Conservation (phyloP, 2,888 invertebrate species). For the Lumbricus terrestris region DNA sequence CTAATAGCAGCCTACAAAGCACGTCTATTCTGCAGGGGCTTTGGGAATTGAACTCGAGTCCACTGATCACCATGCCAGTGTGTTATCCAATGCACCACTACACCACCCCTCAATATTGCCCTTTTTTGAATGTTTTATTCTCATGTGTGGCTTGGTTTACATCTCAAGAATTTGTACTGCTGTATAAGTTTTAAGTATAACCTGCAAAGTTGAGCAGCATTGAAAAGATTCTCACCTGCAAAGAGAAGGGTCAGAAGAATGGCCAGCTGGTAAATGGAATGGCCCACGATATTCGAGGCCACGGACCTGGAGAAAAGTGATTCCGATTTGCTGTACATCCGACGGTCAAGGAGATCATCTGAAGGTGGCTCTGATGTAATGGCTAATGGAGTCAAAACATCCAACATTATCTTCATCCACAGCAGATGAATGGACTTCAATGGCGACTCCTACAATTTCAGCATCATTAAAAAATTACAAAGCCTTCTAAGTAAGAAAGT, state of each 20-base stretch:
- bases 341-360: not conserved
- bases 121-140: no score
- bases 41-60: no score
- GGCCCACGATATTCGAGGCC: not conserved
- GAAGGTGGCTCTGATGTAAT: not conserved
- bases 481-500: no score
- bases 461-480: not conserved
- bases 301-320: conserved; percentile 4
- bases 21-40: no score
- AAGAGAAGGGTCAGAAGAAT: not conserved
- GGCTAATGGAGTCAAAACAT: not conserved
- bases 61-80: no score
- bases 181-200: not conserved
- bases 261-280: not conserved
- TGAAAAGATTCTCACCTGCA: not conserved
- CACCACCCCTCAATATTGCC: no score
- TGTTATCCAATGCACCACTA: no score
- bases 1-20: no score
- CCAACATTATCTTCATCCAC: conserved; percentile 13
- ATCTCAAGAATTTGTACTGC: no score
- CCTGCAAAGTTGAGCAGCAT: not conserved
- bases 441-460: not conserved
- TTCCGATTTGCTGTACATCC: not conserved
- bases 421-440: not conserved
- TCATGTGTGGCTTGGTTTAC: no score